Evolutionary conservation across 53 echinoderm and acorn worm genomes (phyloP).

Genomic region (Pentamera pediparva): DNA sequence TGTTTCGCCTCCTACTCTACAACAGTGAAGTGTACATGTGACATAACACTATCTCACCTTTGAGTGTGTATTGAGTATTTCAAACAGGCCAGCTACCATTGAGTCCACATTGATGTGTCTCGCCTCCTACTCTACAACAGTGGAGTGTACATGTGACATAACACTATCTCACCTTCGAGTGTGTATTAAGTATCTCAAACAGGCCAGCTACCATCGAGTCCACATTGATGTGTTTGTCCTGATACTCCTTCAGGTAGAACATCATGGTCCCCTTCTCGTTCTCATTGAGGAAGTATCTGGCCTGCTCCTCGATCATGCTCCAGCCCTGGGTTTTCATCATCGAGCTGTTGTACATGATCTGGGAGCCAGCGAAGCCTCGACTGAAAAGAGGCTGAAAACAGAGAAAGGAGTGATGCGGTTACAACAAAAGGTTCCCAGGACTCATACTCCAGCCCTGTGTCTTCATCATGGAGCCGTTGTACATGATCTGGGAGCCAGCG

Average conservation of each 20-base stretch:
- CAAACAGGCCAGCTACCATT: constrained; percentile 85
- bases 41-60: constrained; percentile 63
- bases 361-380: constrained; percentile 75
- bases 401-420: not conserved
- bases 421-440: not conserved
- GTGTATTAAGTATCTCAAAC: constrained; percentile 90
- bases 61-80: constrained; percentile 86
- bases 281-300: constrained; percentile 70
- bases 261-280: constrained; percentile 95
- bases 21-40: too few relatives aligned
- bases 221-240: constrained; percentile 65
- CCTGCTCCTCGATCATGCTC: constrained; percentile 95
- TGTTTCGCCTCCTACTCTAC: too few relatives aligned
- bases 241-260: constrained; percentile 89
- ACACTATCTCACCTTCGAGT: constrained; percentile 69
- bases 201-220: constrained; percentile 81
- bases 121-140: too few relatives aligned
- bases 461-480: constrained; percentile 54
- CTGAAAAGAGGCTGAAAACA: constrained; percentile 67
- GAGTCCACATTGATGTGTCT: constrained; percentile 72
- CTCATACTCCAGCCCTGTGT: constrained; percentile 74
- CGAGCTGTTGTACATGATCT: constrained; percentile 78
- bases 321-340: constrained; percentile 73
- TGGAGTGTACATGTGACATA: too few relatives aligned
- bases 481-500: constrained; percentile 85